Evolutionary conservation across 2,797 vertebrate species (phyloP).

Genomic region (Selene dorsalis): DNA sequence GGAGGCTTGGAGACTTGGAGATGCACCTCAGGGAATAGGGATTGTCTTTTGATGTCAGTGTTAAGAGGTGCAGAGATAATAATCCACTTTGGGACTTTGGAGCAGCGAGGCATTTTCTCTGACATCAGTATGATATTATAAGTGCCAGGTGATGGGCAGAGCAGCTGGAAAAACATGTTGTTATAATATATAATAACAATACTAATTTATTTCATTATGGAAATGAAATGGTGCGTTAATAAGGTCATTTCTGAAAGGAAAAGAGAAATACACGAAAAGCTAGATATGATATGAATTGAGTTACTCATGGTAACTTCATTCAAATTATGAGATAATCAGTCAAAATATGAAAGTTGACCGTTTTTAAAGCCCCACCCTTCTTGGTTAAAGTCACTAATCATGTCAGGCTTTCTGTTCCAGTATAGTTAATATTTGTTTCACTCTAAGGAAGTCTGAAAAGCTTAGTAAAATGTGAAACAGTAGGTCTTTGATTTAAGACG

Average conservation of each 20-base stretch:
- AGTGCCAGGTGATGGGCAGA: slow-evolving; percentile 44
- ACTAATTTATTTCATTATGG: slow-evolving; percentile 1
- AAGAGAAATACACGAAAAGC: neutral
- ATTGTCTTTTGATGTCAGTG: slow-evolving; percentile 67
- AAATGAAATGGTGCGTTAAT: neutral
- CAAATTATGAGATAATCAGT: neutral
- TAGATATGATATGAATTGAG: neutral
- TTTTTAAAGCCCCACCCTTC: neutral
- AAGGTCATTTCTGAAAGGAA: neutral
- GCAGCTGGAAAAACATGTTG: slow-evolving; percentile 29
- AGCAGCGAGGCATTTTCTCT: slow-evolving; percentile 60
- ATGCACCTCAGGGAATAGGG: slow-evolving; percentile 46
- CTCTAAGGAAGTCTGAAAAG: neutral
- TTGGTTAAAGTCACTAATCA: neutral
- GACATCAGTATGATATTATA: slow-evolving; percentile 58
- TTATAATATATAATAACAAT: slow-evolving; percentile 19
- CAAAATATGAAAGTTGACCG: neutral
- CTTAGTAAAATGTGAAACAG: neutral
- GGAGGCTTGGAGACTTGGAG: slow-evolving; percentile 37
- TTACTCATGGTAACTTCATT: neutral
- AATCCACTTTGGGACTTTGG: slow-evolving; percentile 71
- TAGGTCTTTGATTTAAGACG: neutral
- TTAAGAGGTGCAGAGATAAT: slow-evolving; percentile 72
- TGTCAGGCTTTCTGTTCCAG: neutral
- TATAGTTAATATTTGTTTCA: neutral